Conservation (phyloP, 1,140 invertebrate species). For the Alviniconcha marisindica region DNA sequence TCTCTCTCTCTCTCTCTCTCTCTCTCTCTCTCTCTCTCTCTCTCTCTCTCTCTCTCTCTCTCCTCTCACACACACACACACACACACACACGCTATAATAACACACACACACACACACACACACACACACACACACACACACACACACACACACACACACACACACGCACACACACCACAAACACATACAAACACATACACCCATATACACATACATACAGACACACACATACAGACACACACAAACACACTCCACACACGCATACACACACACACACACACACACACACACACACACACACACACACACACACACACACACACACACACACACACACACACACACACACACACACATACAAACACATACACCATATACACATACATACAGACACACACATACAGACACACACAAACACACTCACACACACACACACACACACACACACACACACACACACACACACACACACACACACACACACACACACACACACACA, state of each 20-base stretch:
- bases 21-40: too few relatives aligned
- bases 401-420: not conserved
- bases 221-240: too few relatives aligned
- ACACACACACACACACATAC: too few relatives aligned
- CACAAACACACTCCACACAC: too few relatives aligned
- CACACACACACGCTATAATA: too few relatives aligned
- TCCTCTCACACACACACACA: too few relatives aligned
- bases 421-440: not conserved
- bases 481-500: conserved; percentile 22
- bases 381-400: too few relatives aligned
- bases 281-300: not conserved
- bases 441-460: conserved; percentile 18
- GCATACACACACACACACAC: not conserved
- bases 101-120: not conserved
- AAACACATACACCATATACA: too few relatives aligned
- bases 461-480: conserved; percentile 22
- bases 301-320: not conserved
- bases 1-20: too few relatives aligned
- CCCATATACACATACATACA: too few relatives aligned
- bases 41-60: too few relatives aligned
- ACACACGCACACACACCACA: not conserved
- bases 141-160: not conserved
- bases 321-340: conserved; percentile 3
- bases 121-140: not conserved
- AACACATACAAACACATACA: too few relatives aligned